A percentile compares a stretch with the other conserved stretches of the same genome.
phyloP scores from a whole-genome alignment of 2,797 vertebrate species.

The Thunnus albacares region DNA sequence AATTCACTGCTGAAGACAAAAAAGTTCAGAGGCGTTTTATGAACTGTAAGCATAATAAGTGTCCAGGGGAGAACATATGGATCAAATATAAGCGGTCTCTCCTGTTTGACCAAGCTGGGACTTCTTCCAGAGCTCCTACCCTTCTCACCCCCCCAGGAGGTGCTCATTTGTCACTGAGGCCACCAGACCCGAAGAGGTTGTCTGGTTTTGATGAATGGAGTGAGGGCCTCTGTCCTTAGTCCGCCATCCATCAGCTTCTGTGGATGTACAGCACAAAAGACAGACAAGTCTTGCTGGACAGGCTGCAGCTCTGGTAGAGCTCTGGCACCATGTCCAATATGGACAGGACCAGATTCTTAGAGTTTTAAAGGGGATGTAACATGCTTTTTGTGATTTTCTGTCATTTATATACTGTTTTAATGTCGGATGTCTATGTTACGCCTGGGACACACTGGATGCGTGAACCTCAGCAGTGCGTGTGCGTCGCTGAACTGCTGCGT shows the following conservation, averaged over 20 bases:
- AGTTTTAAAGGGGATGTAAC: too few relatives aligned
- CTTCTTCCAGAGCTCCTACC: slow-evolving; percentile 45
- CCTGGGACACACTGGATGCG: too few relatives aligned
- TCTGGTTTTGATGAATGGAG: slow-evolving; percentile 78
- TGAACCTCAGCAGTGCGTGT: too few relatives aligned
- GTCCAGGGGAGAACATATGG: slow-evolving; percentile 48
- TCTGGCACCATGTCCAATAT: slow-evolving; percentile 23
- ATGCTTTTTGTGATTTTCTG: too few relatives aligned
- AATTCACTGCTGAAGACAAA: slow-evolving; percentile 72
- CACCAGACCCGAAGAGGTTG: slow-evolving; percentile 67
- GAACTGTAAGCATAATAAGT: slow-evolving; percentile 57
- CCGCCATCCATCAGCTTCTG: slow-evolving; percentile 74
- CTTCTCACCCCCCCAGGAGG: slow-evolving; percentile 44
- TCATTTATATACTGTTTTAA: too few relatives aligned
- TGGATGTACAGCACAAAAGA: slow-evolving; percentile 61
- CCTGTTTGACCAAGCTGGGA: slow-evolving; percentile 55
- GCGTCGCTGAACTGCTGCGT: too few relatives aligned
- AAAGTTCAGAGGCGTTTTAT: slow-evolving; percentile 67
- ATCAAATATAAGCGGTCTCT: slow-evolving; percentile 56
- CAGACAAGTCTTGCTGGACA: slow-evolving; percentile 44
- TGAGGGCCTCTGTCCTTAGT: slow-evolving; percentile 61
- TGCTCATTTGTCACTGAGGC: slow-evolving; percentile 77
- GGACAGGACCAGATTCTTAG: slow-evolving; percentile 21
- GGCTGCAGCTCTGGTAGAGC: slow-evolving; percentile 9
- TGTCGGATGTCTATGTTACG: too few relatives aligned